Base-by-base conservation (phyloP, 2,888 invertebrate species). In the Volucella inanis region DNA sequence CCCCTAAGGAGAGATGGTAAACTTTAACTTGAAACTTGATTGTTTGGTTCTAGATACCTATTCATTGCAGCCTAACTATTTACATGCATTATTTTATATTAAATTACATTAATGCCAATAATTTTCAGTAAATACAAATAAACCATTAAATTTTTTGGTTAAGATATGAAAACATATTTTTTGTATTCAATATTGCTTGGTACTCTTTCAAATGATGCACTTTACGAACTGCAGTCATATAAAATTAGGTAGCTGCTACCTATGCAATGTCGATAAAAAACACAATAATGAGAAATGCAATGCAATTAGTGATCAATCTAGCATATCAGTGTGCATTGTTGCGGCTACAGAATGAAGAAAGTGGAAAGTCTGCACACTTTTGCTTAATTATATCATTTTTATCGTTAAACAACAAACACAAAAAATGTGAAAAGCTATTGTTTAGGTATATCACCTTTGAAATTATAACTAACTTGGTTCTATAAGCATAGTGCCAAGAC, bases 271-370 rank as follows among this genome's bases (percentile, higher is more conserved):
- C 43, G 15, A 61, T 61, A 14, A 45, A 11, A 61, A 61, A 38
- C 52, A 54, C 14, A 54, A 64, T 38, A 64, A 64, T 50, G 54
- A 43, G 39, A 68, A 75, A 64, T 52, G 22, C 45, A 57, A 70
- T 39, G 68, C 57, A 81, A 71, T 62, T 74, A 68, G 64, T 15
- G 52, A 70, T 59, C 81, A 76, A 81, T 81, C 75, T 70, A 65
- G 70, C 81, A 52, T 81, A 50, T 31, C 75, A 45, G 14, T 75
- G 75, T 59, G 68, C 81, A 76, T 59, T 76, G 81, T 75, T 81
- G 62, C 75, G 70, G 45, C 54, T 39, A 61, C 43, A 74, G 49
- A 54, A 50, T 41, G 39, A 76, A 65, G 75, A 81, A 81, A 81
- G 81, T 81, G 70, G 71, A 62, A 62, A 67, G 41, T 18, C 54